phyloP scores from a whole-genome alignment of 2,888 invertebrate species.

The Lucinisca nassula region DNA sequence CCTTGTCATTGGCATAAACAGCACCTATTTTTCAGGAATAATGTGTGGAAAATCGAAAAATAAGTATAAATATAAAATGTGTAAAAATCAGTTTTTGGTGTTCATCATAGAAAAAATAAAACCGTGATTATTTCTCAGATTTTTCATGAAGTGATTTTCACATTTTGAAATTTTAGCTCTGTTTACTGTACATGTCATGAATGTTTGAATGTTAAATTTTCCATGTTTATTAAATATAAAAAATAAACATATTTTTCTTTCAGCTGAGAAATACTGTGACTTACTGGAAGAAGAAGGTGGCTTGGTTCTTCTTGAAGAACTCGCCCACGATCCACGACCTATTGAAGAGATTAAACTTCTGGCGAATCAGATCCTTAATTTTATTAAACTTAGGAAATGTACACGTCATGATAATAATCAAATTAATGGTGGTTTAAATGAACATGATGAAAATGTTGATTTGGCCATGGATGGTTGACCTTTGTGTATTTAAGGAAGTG shows the following conservation, averaged over 20 bases:
- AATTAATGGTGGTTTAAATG: not conserved
- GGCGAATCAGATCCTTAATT: constrained; percentile 62
- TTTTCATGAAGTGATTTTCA: no score
- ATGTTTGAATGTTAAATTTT: no score
- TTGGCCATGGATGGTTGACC: not conserved
- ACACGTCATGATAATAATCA: not conserved
- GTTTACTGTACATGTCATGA: no score
- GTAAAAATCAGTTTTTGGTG: no score
- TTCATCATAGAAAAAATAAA: no score
- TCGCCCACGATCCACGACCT: constrained; percentile 75
- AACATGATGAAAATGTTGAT: not conserved
- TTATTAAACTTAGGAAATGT: constrained; percentile 24
- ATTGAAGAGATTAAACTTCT: constrained; percentile 73
- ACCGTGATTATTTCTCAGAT: no score
- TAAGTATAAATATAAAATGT: no score
- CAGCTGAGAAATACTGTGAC: constrained; percentile 97
- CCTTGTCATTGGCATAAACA: no score
- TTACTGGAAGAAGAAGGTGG: constrained; percentile 96
- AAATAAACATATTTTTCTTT: constrained; percentile 44
- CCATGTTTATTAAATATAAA: not conserved
- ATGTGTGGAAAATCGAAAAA: no score
- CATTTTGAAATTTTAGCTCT: no score
- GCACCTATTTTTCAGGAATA: no score
- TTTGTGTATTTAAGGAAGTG: no score
- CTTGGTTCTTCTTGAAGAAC: constrained; percentile 91